A percentile compares a stretch with the other conserved stretches of the same genome.
Evolutionary conservation across 1,140 invertebrate species (phyloP).

Genomic region (Neuroterus valhalla): DNA sequence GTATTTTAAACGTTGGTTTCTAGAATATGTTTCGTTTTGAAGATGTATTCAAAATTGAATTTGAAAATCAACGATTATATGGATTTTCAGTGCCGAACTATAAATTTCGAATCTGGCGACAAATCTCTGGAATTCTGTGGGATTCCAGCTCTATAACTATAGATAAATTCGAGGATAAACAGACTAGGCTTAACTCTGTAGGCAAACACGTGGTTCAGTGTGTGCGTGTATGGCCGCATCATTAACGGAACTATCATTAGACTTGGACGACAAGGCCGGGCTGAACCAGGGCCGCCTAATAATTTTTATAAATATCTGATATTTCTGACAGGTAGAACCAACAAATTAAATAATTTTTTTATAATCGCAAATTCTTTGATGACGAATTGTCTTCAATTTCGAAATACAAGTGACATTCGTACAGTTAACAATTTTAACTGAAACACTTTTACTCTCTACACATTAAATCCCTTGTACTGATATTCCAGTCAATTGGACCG

Average conservation of each 20-base stretch:
- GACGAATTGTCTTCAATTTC: too few relatives aligned
- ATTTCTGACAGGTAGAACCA: neutral
- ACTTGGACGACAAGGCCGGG: slow-evolving; percentile 72
- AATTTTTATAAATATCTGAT: neutral
- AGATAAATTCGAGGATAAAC: neutral
- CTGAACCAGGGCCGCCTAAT: slow-evolving; percentile 58
- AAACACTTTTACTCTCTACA: too few relatives aligned
- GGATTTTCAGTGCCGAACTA: too few relatives aligned
- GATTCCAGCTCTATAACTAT: slow-evolving; percentile 8
- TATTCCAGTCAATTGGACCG: too few relatives aligned
- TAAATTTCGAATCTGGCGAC: too few relatives aligned
- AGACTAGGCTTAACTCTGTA: slow-evolving; percentile 49
- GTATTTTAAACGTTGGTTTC: too few relatives aligned
- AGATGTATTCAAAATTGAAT: too few relatives aligned
- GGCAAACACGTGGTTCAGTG: slow-evolving; percentile 53
- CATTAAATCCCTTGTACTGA: too few relatives aligned
- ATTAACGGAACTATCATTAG: slow-evolving; percentile 75
- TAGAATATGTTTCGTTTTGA: too few relatives aligned
- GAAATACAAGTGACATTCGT: too few relatives aligned
- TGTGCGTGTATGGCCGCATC: slow-evolving; percentile 68
- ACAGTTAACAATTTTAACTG: too few relatives aligned
- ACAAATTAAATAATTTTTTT: neutral
- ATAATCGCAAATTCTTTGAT: neutral
- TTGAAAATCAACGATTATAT: too few relatives aligned
- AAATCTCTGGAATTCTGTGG: neutral